A percentile compares a stretch with the other conserved stretches of the same genome.
Evolutionary conservation across 2,113 vertebrate species (phyloP).

Genomic region (Eretmochelys imbricata): DNA sequence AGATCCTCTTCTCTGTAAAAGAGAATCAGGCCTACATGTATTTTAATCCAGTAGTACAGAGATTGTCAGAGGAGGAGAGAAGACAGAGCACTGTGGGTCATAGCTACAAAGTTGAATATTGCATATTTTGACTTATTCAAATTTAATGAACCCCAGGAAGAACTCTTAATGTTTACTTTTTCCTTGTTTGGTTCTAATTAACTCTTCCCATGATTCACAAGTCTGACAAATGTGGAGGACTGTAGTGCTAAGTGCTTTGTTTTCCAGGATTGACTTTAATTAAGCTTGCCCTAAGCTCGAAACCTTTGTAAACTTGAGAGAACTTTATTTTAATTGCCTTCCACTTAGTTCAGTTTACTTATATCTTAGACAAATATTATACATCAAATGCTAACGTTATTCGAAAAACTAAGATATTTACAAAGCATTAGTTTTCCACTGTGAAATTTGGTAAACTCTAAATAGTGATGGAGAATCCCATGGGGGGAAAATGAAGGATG

Average conservation of each 20-base stretch:
- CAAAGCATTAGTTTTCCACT: not conserved
- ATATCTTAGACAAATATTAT: constrained; percentile 65
- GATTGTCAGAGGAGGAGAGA: not conserved
- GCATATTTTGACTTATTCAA: constrained; percentile 71
- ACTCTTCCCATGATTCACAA: constrained; percentile 75
- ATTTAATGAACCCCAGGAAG: constrained; percentile 64
- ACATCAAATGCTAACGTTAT: constrained; percentile 48
- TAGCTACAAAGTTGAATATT: constrained; percentile 37
- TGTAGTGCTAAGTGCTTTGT: constrained; percentile 68
- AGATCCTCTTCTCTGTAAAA: not conserved
- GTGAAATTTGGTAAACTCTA: not conserved
- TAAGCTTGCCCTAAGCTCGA: constrained; percentile 68
- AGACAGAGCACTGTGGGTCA: not conserved
- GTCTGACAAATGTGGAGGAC: constrained; percentile 71
- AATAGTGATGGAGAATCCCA: not conserved
- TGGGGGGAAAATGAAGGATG: not conserved
- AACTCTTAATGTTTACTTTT: constrained; percentile 72
- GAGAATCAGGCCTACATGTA: not conserved
- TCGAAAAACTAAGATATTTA: constrained; percentile 21
- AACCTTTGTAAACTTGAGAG: constrained; percentile 61
- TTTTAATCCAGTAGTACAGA: not conserved
- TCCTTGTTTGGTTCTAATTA: constrained; percentile 73
- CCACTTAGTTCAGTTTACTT: constrained; percentile 58
- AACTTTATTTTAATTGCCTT: constrained; percentile 77
- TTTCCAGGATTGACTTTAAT: constrained; percentile 75